A percentile compares a stretch with the other conserved stretches of the same genome.
phyloP scores from a whole-genome alignment of 2,888 invertebrate species.

The Gymnocheta viridis region DNA sequence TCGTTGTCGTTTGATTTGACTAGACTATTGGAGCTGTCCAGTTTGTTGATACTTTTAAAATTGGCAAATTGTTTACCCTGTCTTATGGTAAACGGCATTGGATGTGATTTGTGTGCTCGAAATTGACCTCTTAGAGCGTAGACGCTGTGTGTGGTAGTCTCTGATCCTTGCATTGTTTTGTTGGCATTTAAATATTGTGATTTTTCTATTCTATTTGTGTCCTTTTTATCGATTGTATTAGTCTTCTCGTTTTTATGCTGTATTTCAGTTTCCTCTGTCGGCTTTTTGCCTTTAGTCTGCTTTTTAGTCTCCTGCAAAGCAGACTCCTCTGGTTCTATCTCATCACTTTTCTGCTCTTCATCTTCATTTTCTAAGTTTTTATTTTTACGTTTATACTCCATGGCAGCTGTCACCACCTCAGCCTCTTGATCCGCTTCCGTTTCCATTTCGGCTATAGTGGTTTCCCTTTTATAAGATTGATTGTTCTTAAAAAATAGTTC shows the following conservation, averaged over 20 bases:
- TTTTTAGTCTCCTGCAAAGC: not conserved
- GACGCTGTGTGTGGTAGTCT: constrained; percentile 71
- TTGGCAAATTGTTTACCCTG: constrained; percentile 47
- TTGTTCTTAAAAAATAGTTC: constrained; percentile 37
- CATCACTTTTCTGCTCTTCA: not conserved
- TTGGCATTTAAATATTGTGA: not conserved
- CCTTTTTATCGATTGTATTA: not conserved
- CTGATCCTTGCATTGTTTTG: constrained; percentile 23
- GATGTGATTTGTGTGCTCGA: constrained; percentile 35
- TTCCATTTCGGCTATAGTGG: not conserved
- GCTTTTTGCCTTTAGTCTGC: too few relatives aligned
- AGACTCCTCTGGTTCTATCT: too few relatives aligned
- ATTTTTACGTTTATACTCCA: not conserved
- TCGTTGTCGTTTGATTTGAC: not conserved
- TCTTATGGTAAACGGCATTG: not conserved
- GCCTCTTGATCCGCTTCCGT: not conserved
- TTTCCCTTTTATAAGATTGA: constrained; percentile 61
- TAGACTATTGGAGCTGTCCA: constrained; percentile 11
- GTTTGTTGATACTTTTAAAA: constrained; percentile 40
- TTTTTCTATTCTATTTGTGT: not conserved
- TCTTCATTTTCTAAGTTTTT: not conserved
- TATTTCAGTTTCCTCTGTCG: not conserved
- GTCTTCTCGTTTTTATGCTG: not conserved
- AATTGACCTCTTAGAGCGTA: constrained; percentile 77
- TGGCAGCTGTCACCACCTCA: not conserved